These are phyloP conservation scores for Helicoverpa zea DNA, from an alignment of 1,140 invertebrate genomes.

Conservation along the genomic window DNA sequence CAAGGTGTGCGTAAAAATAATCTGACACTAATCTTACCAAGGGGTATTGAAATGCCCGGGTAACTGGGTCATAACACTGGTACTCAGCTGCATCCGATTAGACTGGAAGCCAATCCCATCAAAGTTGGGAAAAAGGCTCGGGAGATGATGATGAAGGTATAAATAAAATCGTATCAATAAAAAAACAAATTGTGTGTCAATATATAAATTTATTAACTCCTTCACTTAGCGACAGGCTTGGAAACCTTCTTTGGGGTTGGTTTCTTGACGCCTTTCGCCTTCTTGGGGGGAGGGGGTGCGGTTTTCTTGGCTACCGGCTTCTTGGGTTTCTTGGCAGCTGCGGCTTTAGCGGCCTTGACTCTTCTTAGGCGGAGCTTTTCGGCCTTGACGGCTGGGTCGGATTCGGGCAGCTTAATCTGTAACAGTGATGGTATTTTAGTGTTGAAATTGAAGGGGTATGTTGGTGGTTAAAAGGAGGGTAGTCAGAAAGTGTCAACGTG, in stretches of 20 bases:
- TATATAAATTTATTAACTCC: slow-evolving; percentile 46
- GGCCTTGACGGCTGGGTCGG: slow-evolving; percentile 84
- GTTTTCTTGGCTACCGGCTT: slow-evolving; percentile 81
- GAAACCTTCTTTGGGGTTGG: slow-evolving; percentile 49
- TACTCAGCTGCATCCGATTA: too few relatives aligned
- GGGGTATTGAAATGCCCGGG: too few relatives aligned
- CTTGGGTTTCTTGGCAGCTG: slow-evolving; percentile 87
- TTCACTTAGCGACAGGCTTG: slow-evolving; percentile 50
- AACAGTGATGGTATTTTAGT: slow-evolving; percentile 44
- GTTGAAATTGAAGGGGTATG: not conserved
- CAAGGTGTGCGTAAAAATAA: too few relatives aligned
- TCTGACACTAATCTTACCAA: too few relatives aligned
- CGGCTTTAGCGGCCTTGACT: slow-evolving; percentile 85
- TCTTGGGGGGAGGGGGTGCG: slow-evolving; percentile 69
- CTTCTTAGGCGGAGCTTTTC: slow-evolving; percentile 86
- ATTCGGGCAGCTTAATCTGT: slow-evolving; percentile 87
- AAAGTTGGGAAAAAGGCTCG: too few relatives aligned
- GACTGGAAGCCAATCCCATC: too few relatives aligned
- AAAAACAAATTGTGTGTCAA: slow-evolving; percentile 22
- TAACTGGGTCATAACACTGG: too few relatives aligned
- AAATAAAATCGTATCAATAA: not conserved
- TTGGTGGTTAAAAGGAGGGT: not conserved
- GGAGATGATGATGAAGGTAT: too few relatives aligned
- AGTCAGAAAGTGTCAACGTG: slow-evolving; percentile 85
- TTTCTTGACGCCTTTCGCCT: slow-evolving; percentile 65